These are phyloP conservation scores for Orthonychiurus folsomi DNA, from an alignment of 2,888 invertebrate species.

Conservation along the genomic window DNA sequence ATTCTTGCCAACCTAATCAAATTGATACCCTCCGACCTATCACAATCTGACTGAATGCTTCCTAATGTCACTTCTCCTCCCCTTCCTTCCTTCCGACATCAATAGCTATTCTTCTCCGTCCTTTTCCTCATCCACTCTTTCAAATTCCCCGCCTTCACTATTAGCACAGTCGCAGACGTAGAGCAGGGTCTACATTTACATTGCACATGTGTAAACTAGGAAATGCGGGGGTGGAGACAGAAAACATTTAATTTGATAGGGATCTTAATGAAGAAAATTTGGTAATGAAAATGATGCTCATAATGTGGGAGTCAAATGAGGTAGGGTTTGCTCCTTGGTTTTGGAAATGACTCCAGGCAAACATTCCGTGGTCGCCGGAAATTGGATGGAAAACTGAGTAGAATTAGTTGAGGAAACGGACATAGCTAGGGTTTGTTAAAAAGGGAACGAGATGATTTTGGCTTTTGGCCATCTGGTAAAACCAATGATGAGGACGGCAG, in stretches of 20 bases:
- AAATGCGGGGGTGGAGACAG: no score
- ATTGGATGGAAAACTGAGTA: background rate
- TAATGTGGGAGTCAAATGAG: slow-evolving; percentile 8
- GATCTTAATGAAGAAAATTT: slow-evolving; percentile 38
- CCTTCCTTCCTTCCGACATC: background rate
- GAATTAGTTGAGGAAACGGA: slow-evolving; percentile 19
- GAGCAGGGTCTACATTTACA: no score
- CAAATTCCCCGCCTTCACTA: background rate
- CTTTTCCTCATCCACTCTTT: background rate
- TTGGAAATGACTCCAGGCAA: no score
- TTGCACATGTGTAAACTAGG: no score
- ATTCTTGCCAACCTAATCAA: slow-evolving; percentile 33
- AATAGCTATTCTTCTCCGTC: background rate
- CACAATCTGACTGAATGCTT: slow-evolving; percentile 34
- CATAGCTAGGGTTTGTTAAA: background rate
- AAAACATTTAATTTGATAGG: slow-evolving; percentile 37
- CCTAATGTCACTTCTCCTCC: slow-evolving; percentile 3
- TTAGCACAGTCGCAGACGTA: no score
- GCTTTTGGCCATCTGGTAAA: slow-evolving; percentile 27
- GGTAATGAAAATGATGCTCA: slow-evolving; percentile 32
- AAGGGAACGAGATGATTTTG: slow-evolving; percentile 16
- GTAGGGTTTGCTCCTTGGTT: no score
- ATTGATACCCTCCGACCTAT: slow-evolving; percentile 40
- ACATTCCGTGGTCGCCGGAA: no score
- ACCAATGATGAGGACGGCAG: slow-evolving; percentile 21